Conservation (phyloP, 1,140 invertebrate genomes). For the Drosophila elegans region DNA sequence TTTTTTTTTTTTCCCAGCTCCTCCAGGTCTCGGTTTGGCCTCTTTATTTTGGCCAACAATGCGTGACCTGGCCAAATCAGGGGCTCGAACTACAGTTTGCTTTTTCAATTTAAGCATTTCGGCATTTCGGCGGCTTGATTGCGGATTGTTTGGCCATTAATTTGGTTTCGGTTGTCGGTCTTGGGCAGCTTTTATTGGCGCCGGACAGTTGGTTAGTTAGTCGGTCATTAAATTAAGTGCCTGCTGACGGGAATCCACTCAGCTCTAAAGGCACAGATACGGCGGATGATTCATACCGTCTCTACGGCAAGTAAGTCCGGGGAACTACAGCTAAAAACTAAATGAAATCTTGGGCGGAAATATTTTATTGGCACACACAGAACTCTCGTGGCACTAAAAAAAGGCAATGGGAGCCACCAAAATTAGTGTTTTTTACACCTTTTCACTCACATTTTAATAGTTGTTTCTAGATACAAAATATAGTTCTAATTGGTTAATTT, state of each 20-base stretch:
- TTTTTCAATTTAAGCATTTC: constrained; percentile 32
- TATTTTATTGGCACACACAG: constrained; percentile 1
- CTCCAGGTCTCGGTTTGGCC: not conserved
- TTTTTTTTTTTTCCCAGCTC: not conserved
- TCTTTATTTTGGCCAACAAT: constrained; percentile 26
- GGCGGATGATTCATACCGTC: constrained; percentile 23
- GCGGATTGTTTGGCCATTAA: constrained; percentile 57
- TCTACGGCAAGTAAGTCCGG: not conserved
- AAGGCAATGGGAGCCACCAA: not conserved
- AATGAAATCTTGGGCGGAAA: constrained; percentile 1
- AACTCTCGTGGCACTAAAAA: not conserved
- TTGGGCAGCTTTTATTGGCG: constrained; percentile 21
- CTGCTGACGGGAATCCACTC: constrained; percentile 30
- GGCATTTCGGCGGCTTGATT: constrained; percentile 35
- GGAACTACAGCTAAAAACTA: not conserved
- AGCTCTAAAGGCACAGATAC: constrained; percentile 12
- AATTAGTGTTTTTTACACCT: not conserved
- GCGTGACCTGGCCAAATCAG: constrained; percentile 74
- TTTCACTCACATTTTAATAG: constrained; percentile 2
- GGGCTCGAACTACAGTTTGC: constrained; percentile 44
- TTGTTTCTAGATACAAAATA: too few species aligned
- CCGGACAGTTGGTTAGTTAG: constrained; percentile 35
- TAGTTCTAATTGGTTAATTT: too few species aligned
- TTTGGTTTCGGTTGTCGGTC: constrained; percentile 33
- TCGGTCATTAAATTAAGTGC: constrained; percentile 73